These are phyloP conservation scores for Clarias gariepinus DNA, from an alignment of 2,113 vertebrate species.

Conservation along the genomic window DNA sequence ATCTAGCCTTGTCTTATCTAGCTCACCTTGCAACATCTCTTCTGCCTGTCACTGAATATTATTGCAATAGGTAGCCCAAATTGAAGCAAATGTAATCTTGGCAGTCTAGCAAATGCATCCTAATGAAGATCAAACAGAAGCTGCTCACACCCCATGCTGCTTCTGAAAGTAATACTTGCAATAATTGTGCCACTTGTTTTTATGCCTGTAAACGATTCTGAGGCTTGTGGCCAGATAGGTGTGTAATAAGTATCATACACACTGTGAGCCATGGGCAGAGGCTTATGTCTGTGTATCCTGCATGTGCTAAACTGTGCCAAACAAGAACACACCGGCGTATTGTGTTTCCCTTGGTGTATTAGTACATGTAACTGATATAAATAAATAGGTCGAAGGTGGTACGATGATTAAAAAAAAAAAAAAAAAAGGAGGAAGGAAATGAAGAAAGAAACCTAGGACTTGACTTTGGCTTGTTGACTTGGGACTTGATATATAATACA, in stretches of 20 bases:
- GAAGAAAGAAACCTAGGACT: not conserved
- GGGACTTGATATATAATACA: constrained; percentile 4
- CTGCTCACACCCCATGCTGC: not conserved
- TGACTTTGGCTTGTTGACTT: not conserved
- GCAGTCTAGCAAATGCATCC: not conserved
- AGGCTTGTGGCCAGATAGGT: constrained; percentile 1
- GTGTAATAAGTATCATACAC: constrained; percentile 4
- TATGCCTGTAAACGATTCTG: not conserved
- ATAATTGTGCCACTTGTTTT: not conserved
- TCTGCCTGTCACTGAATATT: not conserved
- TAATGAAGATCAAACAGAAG: not conserved
- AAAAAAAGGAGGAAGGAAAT: not conserved
- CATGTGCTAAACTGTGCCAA: not conserved
- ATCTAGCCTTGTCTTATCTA: not conserved
- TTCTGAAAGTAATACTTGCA: not conserved
- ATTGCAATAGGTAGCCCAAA: not conserved
- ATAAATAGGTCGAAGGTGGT: not conserved
- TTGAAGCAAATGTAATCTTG: not conserved
- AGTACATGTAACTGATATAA: constrained; percentile 21
- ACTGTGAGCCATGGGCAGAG: not conserved
- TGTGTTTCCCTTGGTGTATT: not conserved
- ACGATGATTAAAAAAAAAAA: not conserved
- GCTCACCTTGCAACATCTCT: not conserved
- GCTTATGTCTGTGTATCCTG: not conserved
- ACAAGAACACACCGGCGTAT: not conserved